phyloP scores from a whole-genome alignment of 2,888 invertebrate species.

The Brachyptera risi region DNA sequence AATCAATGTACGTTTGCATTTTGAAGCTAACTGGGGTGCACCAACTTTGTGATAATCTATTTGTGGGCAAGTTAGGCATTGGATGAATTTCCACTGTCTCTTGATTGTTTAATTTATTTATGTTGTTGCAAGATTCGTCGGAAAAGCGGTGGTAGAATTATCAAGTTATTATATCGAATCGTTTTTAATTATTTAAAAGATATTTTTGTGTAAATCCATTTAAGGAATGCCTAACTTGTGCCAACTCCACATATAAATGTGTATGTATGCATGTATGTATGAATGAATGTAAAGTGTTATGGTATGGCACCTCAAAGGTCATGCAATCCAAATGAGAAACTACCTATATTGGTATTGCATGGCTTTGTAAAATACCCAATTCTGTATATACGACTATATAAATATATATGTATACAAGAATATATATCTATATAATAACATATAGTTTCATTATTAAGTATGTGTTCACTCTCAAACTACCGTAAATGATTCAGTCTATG shows the following conservation, averaged over 20 bases:
- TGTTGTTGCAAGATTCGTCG: not conserved
- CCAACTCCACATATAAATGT: slow-evolving; percentile 24
- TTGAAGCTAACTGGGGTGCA: slow-evolving; percentile 9
- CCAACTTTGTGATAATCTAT: slow-evolving; percentile 9
- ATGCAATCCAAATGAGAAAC: slow-evolving; percentile 20
- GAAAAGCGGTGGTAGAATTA: not conserved
- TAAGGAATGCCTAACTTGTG: slow-evolving; percentile 15
- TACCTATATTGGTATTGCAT: slow-evolving; percentile 14
- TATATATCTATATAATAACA: slow-evolving; percentile 1
- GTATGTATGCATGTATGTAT: slow-evolving; percentile 23
- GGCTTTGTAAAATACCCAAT: slow-evolving; percentile 9
- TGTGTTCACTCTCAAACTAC: not conserved
- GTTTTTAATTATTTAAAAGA: not conserved
- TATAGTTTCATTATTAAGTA: slow-evolving; percentile 13
- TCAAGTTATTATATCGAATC: not conserved
- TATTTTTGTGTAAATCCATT: slow-evolving; percentile 6
- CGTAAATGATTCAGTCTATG: not conserved
- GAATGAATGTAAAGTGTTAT: too few relatives aligned
- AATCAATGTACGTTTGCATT: not conserved
- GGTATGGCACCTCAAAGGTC: slow-evolving; percentile 22
- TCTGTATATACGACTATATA: not conserved
- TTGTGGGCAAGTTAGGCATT: slow-evolving; percentile 8
- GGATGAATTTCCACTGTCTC: not conserved
- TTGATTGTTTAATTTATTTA: not conserved
- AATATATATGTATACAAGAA: not conserved